Evolutionary conservation across 2,797 vertebrate species (phyloP).

Genomic region (Hoplostethus mediterraneus): DNA sequence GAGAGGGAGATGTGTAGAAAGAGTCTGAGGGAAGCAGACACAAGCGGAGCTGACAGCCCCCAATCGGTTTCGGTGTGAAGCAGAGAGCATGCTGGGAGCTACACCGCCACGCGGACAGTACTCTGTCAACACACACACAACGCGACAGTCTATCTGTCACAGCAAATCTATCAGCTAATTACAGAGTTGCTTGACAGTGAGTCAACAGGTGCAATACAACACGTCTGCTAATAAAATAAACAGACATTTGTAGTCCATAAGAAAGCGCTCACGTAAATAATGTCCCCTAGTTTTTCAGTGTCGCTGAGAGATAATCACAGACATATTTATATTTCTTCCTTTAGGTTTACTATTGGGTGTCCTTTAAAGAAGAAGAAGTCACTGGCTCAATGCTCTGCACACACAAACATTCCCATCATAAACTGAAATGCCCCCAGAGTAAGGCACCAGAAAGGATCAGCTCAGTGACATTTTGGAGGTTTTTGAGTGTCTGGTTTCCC

Average conservation of each 20-base stretch:
- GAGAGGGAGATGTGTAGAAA: constrained; percentile 18
- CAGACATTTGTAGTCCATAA: neutral
- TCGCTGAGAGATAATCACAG: too few species aligned
- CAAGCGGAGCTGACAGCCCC: constrained; percentile 60
- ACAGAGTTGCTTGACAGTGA: constrained; percentile 25
- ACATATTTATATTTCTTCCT: too few species aligned
- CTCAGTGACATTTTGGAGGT: too few species aligned
- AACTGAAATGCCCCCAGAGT: too few species aligned
- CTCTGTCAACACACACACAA: constrained; percentile 47
- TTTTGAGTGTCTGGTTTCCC: too few species aligned
- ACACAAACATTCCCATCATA: too few species aligned
- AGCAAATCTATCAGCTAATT: constrained; percentile 61
- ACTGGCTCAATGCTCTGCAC: too few species aligned
- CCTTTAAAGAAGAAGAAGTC: too few species aligned
- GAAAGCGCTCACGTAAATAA: neutral
- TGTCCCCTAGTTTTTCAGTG: neutral
- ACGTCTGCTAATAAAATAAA: neutral
- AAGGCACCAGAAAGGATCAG: too few species aligned
- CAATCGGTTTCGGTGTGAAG: constrained; percentile 61
- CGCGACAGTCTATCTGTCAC: constrained; percentile 59
- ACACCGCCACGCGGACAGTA: constrained; percentile 26
- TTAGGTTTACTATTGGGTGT: too few species aligned
- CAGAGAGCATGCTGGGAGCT: constrained; percentile 67
- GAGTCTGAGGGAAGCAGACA: constrained; percentile 37
- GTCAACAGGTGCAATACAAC: constrained; percentile 49